Base-by-base conservation (phyloP, 2,888 invertebrate species). In the Drymonia ruficornis region DNA sequence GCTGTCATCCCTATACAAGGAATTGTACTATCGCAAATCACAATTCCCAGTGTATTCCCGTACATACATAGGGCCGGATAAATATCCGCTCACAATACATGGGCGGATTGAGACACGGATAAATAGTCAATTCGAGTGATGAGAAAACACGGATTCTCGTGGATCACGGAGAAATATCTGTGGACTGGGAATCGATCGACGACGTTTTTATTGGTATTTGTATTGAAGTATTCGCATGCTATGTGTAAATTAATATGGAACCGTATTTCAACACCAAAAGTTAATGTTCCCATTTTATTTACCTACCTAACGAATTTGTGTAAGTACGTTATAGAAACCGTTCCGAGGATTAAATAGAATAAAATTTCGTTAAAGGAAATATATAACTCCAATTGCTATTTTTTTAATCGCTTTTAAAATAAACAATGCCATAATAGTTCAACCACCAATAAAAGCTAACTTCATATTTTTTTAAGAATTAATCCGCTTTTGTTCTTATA, bases 71-170 rank as follows among this genome's bases (percentile, higher is more conserved):
- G 43, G 48, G 48, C 52, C 16, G 50, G 46, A 55, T 55, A 58
- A 60, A 65, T 55, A 56, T 53, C 36, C 47, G 46, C 31, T 45
- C 38, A 16, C 46, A 57, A 53, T 64, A 64, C 61, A 64, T 64
- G 34, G 49, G 15, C 19, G 56, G 53, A 50, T 56, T 13, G 49
- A 53, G 52, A 59, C 38, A 46, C 18, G 23, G 49, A 61, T 52
- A 59, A 59, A 67, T 55, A 50, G 70, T 7, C 59, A 49, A 57
- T 61, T 47, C 50, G 31, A 58, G 42, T 50, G 51, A 63, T 56
- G 55, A 45, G 38, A 7, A 38, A 36, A 47, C 23, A 45, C 53
- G 38, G 57, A 42, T 49, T 36, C 46, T 45, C 34, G 38, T 9
- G 29, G 45, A 57, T 54, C 50, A 45, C 11, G 34, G 8, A n/a